These are phyloP conservation scores for Enteromius afrohamiltoni DNA, from an alignment of 2,797 vertebrate genomes.

Conservation along the genomic window DNA sequence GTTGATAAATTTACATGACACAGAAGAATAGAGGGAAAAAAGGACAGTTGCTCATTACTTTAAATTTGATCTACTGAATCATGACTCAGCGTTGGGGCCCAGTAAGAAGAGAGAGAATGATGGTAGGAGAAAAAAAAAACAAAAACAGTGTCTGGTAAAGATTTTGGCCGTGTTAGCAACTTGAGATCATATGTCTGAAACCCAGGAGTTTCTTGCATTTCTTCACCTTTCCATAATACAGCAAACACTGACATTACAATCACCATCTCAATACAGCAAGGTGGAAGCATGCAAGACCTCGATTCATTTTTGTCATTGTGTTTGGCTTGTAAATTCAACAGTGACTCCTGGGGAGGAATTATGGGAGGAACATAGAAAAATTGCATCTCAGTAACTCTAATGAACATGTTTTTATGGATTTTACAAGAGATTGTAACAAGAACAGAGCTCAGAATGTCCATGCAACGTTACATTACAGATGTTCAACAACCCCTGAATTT, in stretches of 20 bases:
- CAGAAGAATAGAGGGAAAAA: neutral
- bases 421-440: constrained; percentile 45
- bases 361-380: constrained; percentile 1
- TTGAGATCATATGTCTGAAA: constrained; percentile 4
- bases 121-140: no score
- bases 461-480: constrained; percentile 48
- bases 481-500: constrained; percentile 56
- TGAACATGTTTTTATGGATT: constrained; percentile 41
- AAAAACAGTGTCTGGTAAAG: neutral
- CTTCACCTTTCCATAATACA: constrained; percentile 8
- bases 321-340: constrained; percentile 58
- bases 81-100: neutral
- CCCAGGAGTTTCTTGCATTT: constrained; percentile 14
- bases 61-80: constrained; percentile 14
- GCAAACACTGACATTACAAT: constrained; percentile 22
- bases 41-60: constrained; percentile 18
- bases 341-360: neutral
- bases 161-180: constrained; percentile 20
- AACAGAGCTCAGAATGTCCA: constrained; percentile 49
- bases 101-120: neutral
- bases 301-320: constrained; percentile 37
- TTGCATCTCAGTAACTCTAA: constrained; percentile 32
- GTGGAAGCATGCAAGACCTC: constrained; percentile 22
- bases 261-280: constrained; percentile 7
- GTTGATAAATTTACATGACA: constrained; percentile 46